Evolutionary conservation across 2,888 invertebrate genomes (phyloP).

Genomic region (Platycheirus albimanus): DNA sequence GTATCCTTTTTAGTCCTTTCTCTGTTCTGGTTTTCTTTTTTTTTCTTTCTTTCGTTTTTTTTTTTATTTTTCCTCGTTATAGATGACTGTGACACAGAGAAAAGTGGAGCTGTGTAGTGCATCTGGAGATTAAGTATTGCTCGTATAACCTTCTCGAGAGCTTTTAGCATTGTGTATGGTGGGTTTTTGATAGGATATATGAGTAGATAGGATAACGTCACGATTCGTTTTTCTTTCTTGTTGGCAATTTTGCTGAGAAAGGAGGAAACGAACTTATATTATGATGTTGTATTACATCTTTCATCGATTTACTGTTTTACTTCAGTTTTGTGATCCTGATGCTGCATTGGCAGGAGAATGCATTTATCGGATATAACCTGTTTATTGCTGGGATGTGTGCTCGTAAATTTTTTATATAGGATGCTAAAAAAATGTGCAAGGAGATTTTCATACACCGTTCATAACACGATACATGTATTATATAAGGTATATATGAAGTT

Average conservation of each 20-base stretch:
- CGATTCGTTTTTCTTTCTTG: conserved; percentile 43
- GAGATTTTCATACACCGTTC: conserved; percentile 11
- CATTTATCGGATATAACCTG: conserved; percentile 71
- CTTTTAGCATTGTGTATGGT: conserved; percentile 65
- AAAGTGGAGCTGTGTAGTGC: conserved; percentile 58
- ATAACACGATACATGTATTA: too few species aligned
- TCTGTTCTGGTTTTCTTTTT: conserved; percentile 29
- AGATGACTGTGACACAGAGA: conserved; percentile 22
- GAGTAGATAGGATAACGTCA: conserved; percentile 61
- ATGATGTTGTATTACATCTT: conserved; percentile 50
- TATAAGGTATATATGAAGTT: too few species aligned
- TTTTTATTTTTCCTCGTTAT: conserved; percentile 14
- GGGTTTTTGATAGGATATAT: conserved; percentile 54
- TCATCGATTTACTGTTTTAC: conserved; percentile 42
- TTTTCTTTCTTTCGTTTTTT: conserved; percentile 39
- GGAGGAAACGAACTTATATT: conserved; percentile 27
- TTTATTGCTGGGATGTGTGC: conserved; percentile 46
- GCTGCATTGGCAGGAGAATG: conserved; percentile 43
- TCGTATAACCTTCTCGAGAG: conserved; percentile 66
- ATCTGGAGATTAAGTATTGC: conserved; percentile 72
- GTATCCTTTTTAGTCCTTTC: conserved; percentile 51
- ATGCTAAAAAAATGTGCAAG: conserved; percentile 5
- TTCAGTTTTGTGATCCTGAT: conserved; percentile 28
- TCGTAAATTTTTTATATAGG: conserved; percentile 62
- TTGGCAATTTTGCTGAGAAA: conserved; percentile 1